phyloP scores from a whole-genome alignment of 1,140 invertebrate genomes.

The Anadara kagoshimensis region DNA sequence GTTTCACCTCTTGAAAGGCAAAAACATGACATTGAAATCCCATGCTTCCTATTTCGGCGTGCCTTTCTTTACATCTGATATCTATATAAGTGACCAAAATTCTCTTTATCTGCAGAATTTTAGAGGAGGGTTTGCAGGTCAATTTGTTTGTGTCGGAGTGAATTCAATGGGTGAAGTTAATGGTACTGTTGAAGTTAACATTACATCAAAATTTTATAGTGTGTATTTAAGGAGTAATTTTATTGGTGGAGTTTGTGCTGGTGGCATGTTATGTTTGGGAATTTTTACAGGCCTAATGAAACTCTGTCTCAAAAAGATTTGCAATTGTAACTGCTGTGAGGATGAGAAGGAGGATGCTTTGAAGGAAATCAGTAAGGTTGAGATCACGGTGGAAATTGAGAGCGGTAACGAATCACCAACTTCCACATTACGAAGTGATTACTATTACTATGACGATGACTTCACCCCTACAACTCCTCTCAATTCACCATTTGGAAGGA shows the following conservation, averaged over 20 bases:
- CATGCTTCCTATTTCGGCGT: conserved; percentile 19
- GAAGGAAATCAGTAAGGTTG: conserved; percentile 15
- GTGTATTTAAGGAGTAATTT: conserved; percentile 44
- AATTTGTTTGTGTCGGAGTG: conserved; percentile 57
- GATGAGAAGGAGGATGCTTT: background rate
- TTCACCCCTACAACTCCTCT: conserved; percentile 34
- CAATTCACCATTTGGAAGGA: conserved; percentile 38
- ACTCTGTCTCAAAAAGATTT: conserved; percentile 39
- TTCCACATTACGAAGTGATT: conserved; percentile 25
- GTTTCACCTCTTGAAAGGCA: conserved; percentile 11
- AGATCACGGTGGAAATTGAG: conserved; percentile 11
- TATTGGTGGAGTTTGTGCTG: conserved; percentile 44
- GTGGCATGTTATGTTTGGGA: conserved; percentile 45
- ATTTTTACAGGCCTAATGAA: conserved; percentile 54
- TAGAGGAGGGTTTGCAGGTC: conserved; percentile 57
- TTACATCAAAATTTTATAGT: conserved; percentile 27
- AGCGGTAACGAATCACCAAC: conserved; percentile 1
- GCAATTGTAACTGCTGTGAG: conserved; percentile 24
- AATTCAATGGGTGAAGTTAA: conserved; percentile 54
- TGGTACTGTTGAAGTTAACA: conserved; percentile 29
- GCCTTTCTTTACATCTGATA: conserved; percentile 27
- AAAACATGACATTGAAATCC: conserved; percentile 25
- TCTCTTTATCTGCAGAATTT: conserved; percentile 50
- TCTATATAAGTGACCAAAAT: conserved; percentile 31
- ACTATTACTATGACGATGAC: conserved; percentile 27